Percentiles rank a stretch among this genome's conserved stretches.
These are phyloP conservation scores for Apostichopus japonicus DNA, from an alignment of 35 echinoderm and acorn worm genomes.

Conservation along the genomic window DNA sequence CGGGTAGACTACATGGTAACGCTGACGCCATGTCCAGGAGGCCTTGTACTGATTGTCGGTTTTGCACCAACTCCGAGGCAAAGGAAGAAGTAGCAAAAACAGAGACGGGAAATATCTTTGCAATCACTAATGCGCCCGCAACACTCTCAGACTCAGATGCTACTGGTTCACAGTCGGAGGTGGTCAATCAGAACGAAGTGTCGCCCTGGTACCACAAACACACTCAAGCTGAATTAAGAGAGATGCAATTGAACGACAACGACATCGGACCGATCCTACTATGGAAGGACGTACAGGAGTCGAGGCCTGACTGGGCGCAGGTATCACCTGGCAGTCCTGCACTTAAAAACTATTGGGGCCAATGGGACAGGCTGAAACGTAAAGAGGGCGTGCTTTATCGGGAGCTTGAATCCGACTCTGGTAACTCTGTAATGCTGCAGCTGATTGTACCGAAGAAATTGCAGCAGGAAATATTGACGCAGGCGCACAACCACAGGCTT, in stretches of 20 bases:
- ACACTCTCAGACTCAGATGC: background rate
- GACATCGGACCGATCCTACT: background rate
- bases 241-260: background rate
- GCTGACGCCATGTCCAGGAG: slow-evolving; percentile 48
- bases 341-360: slow-evolving; percentile 63
- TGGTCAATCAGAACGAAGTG: background rate
- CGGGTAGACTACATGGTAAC: slow-evolving; percentile 32
- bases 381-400: slow-evolving; percentile 48
- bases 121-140: background rate
- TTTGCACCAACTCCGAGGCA: background rate
- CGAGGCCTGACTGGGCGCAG: background rate
- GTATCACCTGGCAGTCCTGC: background rate
- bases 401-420: slow-evolving; percentile 55
- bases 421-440: background rate
- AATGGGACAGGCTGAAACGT: slow-evolving; percentile 60
- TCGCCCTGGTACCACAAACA: background rate
- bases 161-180: too few species aligned
- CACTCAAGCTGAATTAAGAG: background rate
- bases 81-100: background rate
- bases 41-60: background rate
- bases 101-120: background rate
- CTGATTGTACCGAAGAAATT: slow-evolving; percentile 46
- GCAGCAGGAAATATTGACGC: slow-evolving; percentile 5
- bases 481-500: slow-evolving; percentile 44
- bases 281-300: background rate